Evolutionary conservation across 2,113 vertebrate species (phyloP).

Genomic region (Lycocorax pyrrhopterus): DNA sequence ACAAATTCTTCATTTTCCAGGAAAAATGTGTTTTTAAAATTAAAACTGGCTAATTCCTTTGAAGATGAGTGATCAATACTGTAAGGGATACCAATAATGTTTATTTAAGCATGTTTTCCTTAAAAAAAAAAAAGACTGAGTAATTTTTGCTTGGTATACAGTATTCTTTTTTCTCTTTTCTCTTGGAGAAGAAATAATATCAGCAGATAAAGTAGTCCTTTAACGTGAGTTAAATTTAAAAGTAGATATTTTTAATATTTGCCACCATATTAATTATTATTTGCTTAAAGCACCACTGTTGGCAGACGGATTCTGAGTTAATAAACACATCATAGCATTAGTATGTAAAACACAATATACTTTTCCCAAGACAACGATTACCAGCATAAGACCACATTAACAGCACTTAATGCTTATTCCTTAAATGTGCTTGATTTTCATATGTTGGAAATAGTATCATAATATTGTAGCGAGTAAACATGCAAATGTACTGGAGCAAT

Average conservation of each 20-base stretch:
- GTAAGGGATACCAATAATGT: neutral
- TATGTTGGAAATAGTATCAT: neutral
- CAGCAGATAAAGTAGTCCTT: neutral
- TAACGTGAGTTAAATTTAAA: conserved; percentile 61
- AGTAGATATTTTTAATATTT: conserved; percentile 65
- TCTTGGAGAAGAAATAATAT: neutral
- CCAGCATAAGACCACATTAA: conserved; percentile 57
- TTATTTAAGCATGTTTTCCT: neutral
- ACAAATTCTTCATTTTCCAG: neutral
- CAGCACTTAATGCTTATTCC: neutral
- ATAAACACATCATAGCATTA: conserved; percentile 72
- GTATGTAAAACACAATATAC: conserved; percentile 66
- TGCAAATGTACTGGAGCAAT: neutral
- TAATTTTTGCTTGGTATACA: neutral
- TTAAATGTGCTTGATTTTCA: conserved; percentile 51
- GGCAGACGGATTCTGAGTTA: conserved; percentile 71
- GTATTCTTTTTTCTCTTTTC: neutral
- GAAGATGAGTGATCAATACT: neutral
- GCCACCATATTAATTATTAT: conserved; percentile 64
- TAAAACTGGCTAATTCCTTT: conserved; percentile 8
- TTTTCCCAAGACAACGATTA: conserved; percentile 73
- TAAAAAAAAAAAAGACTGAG: neutral
- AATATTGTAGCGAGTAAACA: conserved; percentile 11
- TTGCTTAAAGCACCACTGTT: conserved; percentile 60
- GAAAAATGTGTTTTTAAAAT: neutral